These are phyloP conservation scores for Scaptomyza flava DNA, from an alignment of 2,888 invertebrate genomes.

Conservation along the genomic window DNA sequence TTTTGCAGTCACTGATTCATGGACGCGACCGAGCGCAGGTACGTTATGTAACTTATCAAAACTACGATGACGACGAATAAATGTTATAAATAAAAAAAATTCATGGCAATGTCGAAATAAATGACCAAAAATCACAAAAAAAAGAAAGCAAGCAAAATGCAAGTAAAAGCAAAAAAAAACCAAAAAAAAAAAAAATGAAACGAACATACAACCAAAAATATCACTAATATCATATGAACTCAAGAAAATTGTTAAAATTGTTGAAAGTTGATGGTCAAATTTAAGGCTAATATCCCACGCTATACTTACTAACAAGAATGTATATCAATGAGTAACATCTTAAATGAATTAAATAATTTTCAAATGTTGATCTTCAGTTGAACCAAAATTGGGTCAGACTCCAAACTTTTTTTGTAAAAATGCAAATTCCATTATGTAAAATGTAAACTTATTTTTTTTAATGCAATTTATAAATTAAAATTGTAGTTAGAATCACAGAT, in stretches of 20 bases:
- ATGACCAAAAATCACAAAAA: conserved; percentile 65
- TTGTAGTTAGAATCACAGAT: conserved; percentile 5
- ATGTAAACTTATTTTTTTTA: not conserved
- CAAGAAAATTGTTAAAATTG: conserved; percentile 58
- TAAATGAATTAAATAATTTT: conserved; percentile 5
- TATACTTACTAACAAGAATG: conserved; percentile 10
- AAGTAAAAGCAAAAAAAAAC: conserved; percentile 5
- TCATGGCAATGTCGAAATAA: conserved; percentile 60
- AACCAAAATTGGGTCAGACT: too few species aligned
- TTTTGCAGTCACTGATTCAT: conserved; percentile 92
- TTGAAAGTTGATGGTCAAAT: conserved; percentile 48
- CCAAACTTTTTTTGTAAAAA: not conserved
- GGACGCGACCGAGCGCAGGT: conserved; percentile 95
- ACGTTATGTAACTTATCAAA: conserved; percentile 97
- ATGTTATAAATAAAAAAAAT: conserved; percentile 40
- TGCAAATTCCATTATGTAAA: not conserved
- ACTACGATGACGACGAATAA: conserved; percentile 94
- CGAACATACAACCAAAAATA: conserved; percentile 83
- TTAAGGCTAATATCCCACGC: conserved; percentile 29
- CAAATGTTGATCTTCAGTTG: not conserved
- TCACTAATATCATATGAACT: conserved; percentile 84
- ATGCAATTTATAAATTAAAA: conserved; percentile 1
- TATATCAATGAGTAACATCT: conserved; percentile 27
- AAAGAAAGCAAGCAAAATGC: conserved; percentile 15
- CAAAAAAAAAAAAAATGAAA: conserved; percentile 19